Percentiles rank a stretch among this genome's conserved stretches.
Evolutionary conservation across 2,113 vertebrate species (phyloP).

Genomic region (Onychorhynchus coronatus): DNA sequence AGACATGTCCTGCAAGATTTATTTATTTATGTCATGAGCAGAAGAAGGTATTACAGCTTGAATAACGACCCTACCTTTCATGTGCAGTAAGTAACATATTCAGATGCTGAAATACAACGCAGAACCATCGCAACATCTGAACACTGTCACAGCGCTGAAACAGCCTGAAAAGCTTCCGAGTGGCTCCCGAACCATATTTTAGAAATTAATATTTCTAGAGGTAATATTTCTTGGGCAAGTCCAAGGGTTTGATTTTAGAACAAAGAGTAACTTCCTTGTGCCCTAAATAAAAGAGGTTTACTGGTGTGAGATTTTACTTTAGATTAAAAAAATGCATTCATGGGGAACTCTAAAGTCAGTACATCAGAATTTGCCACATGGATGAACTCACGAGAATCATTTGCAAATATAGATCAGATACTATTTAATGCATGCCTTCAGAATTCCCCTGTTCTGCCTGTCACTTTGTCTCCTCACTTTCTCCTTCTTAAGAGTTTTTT

Average conservation of each 20-base stretch:
- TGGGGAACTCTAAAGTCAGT: background rate
- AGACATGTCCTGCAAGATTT: background rate
- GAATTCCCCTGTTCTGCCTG: background rate
- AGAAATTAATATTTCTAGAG: background rate
- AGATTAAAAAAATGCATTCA: slow-evolving; percentile 32
- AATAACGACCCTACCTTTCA: background rate
- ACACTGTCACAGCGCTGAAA: background rate
- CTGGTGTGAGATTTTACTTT: background rate
- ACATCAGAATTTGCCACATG: slow-evolving; percentile 20
- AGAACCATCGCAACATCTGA: background rate
- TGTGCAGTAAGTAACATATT: background rate
- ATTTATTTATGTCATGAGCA: background rate
- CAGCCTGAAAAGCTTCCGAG: background rate
- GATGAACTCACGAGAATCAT: background rate
- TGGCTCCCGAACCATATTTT: background rate
- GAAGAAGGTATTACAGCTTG: background rate
- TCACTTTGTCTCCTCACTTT: background rate
- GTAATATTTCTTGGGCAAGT: background rate
- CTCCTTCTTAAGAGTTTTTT: background rate
- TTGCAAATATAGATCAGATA: slow-evolving; percentile 15
- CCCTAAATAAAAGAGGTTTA: background rate
- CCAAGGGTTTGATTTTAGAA: background rate
- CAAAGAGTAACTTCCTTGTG: background rate
- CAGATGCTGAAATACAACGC: background rate
- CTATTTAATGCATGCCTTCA: slow-evolving; percentile 8